Evolutionary conservation across 2,797 vertebrate species (phyloP).

Genomic region (Aeoliscus strigatus): DNA sequence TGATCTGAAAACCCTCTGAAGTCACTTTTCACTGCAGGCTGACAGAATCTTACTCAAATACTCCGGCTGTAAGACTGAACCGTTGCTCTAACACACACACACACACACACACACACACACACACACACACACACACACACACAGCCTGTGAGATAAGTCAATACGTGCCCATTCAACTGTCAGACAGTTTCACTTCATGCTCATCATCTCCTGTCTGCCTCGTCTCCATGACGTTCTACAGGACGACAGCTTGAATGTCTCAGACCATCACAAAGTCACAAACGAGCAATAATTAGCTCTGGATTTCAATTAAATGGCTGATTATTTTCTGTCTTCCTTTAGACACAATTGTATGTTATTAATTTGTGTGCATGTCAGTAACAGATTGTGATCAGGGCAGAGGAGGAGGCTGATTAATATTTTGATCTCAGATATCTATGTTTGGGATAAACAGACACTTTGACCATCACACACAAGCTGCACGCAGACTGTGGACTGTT

Average conservation of each 20-base stretch:
- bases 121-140: constrained; percentile 23
- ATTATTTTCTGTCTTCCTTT: too few species aligned
- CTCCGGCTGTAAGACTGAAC: too few species aligned
- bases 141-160: constrained; percentile 77
- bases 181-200: constrained; percentile 34
- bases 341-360: too few species aligned
- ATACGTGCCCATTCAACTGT: constrained; percentile 68
- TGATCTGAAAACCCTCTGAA: too few species aligned
- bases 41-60: too few species aligned
- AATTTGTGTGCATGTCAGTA: too few species aligned
- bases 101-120: constrained; percentile 25
- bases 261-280: constrained; percentile 18
- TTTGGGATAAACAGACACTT: constrained; percentile 9
- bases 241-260: constrained; percentile 26
- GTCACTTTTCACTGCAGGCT: too few species aligned
- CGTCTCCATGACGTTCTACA: constrained; percentile 65
- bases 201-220: constrained; percentile 31
- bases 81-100: constrained; percentile 14
- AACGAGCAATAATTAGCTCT: too few species aligned
- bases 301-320: too few species aligned
- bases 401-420: constrained; percentile 6
- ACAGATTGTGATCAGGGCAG: constrained; percentile 8
- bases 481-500: constrained; percentile 20
- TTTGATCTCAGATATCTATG: constrained; percentile 8
- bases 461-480: too few species aligned